Evolutionary conservation across 2,113 vertebrate genomes (phyloP).

Genomic region (Xenopus borealis): DNA sequence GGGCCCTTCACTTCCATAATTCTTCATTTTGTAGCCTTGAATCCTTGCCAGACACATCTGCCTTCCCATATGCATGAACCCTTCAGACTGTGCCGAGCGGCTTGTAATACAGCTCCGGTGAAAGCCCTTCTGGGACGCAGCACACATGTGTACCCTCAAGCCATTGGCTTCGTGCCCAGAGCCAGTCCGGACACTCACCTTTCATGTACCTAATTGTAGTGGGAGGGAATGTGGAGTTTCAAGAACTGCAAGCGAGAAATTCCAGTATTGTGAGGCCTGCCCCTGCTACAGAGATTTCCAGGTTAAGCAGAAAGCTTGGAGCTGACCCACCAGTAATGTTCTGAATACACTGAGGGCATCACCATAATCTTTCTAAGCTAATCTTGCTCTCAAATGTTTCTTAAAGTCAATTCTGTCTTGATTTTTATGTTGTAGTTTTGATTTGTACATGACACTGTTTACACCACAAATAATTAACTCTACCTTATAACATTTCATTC

Average conservation of each 20-base stretch:
- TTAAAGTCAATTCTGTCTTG: too few relatives aligned
- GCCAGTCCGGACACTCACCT: constrained; percentile 66
- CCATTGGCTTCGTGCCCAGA: constrained; percentile 76
- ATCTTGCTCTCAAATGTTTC: too few relatives aligned
- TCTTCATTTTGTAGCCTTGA: constrained; percentile 93
- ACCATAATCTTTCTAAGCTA: too few relatives aligned
- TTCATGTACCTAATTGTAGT: constrained; percentile 71
- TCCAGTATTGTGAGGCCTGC: neutral
- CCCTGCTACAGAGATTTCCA: neutral
- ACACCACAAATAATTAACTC: too few relatives aligned
- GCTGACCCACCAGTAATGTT: neutral
- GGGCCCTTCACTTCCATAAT: constrained; percentile 96
- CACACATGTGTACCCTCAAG: constrained; percentile 78
- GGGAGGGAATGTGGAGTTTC: constrained; percentile 59
- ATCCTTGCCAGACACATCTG: constrained; percentile 95
- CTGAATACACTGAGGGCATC: neutral
- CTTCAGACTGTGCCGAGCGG: constrained; percentile 79
- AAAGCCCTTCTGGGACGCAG: constrained; percentile 81
- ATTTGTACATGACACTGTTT: too few relatives aligned
- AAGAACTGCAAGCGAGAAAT: constrained; percentile 8
- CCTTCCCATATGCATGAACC: constrained; percentile 96
- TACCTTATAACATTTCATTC: too few relatives aligned
- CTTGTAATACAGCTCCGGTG: constrained; percentile 82
- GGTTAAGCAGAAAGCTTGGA: neutral
- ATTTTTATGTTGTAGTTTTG: too few relatives aligned